Evolutionary conservation across 2,113 vertebrate species (phyloP), one percentile per base, ranked within the genome.

Genomic region (Dicentrarchus labrax): DNA sequence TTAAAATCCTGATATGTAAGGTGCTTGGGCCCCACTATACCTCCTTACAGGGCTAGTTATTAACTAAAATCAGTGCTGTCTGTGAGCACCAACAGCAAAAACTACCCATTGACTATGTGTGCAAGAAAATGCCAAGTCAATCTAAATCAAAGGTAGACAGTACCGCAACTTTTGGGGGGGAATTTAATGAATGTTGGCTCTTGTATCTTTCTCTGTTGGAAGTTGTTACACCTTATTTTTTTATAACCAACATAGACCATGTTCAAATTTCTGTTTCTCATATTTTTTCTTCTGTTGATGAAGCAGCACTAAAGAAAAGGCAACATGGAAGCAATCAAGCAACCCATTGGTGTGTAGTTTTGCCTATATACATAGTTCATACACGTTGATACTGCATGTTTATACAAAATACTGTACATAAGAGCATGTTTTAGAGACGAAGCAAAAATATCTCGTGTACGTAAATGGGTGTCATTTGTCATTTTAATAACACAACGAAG

Each of bases 351-450:
- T 92, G 91, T 95, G 95, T 96, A 96, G 95, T 94, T 95, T 90
- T 88, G 90, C 92, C 85, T 95, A 95, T 96, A 96, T 91, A 95
- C 88, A 95, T 95, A 95, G 92, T 93, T 93, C 94, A 93, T 91
- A 93, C 94, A 93, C 93, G 89, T 43, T 95, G 94, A 89, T 96
- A 96, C 91, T 97, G 97, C 98, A 97, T 97, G 97, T 93, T 95
- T 92, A 92, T 95, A 95, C 94, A 95, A 95, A 90, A 89, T 89
- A 95, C 80, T 94, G 95, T 96, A 97, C 93, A 96, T 91, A 97
- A 94, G 94, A 91, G 97, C 98, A 98, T 97, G 98, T 96, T 93
- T 96, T 95, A 95, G 94, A 96, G 90, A 95, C 76, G 6, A 95
- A 91, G 94, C 94, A 95, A 95, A 95, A 94, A 95, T 95, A 92